These are phyloP conservation scores for Lacerta agilis DNA, from an alignment of 2,797 vertebrate species.

Conservation along the genomic window DNA sequence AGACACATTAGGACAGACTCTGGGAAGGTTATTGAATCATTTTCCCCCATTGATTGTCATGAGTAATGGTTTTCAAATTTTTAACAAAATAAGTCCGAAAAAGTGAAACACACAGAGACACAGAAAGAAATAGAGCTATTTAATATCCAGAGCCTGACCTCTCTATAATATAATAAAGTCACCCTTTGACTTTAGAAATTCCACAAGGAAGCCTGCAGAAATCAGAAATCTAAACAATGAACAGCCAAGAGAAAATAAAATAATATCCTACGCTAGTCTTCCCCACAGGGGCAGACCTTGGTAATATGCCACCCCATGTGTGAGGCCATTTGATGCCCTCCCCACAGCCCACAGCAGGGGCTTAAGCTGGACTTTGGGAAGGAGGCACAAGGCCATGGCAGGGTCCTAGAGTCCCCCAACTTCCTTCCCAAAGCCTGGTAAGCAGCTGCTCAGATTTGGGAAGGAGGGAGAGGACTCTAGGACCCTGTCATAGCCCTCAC, in stretches of 20 bases:
- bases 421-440: too few species aligned
- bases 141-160: conserved; percentile 2
- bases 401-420: too few species aligned
- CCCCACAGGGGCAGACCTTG: background rate
- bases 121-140: background rate
- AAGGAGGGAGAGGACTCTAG: too few species aligned
- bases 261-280: background rate
- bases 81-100: conserved; percentile 34
- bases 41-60: conserved; percentile 37
- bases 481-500: too few species aligned
- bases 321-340: too few species aligned
- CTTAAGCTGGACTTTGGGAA: background rate
- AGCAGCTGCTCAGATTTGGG: too few species aligned
- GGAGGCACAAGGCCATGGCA: too few species aligned
- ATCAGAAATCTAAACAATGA: background rate
- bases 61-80: conserved; percentile 57
- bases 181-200: conserved; percentile 8
- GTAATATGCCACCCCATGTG: too few species aligned
- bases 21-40: conserved; percentile 54
- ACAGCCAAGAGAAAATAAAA: background rate
- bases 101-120: conserved; percentile 29
- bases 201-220: background rate
- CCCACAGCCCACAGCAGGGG: too few species aligned
- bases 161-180: background rate
- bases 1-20: conserved; percentile 51